A percentile compares a stretch with the other conserved stretches of the same genome.
These are phyloP conservation scores for Tachycineta bicolor DNA, from an alignment of 2,113 vertebrate species.

Conservation along the genomic window DNA sequence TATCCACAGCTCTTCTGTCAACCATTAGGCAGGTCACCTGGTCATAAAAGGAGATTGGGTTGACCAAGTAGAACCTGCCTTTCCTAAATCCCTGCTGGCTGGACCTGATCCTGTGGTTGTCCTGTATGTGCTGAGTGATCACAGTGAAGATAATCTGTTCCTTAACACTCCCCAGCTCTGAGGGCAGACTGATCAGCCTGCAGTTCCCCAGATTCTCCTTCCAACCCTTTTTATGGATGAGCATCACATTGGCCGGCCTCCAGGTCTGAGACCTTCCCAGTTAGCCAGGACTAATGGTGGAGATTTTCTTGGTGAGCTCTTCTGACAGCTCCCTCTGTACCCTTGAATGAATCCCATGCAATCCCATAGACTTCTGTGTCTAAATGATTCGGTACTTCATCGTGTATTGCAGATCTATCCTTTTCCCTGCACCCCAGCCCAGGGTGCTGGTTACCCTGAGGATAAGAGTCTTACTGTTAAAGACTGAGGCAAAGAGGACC, in stretches of 20 bases:
- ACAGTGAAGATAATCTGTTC: background rate
- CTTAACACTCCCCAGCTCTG: background rate
- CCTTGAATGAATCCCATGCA: background rate
- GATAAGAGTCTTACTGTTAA: background rate
- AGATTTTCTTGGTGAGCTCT: background rate
- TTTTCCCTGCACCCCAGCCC: background rate
- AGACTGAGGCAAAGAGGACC: background rate
- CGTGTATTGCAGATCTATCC: background rate
- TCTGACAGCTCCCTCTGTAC: background rate
- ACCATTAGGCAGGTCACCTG: background rate
- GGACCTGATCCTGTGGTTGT: background rate
- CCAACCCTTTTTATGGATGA: rapidly evolving
- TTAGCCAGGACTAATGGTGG: background rate
- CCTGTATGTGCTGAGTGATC: background rate
- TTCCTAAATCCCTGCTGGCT: background rate
- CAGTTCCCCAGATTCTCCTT: background rate
- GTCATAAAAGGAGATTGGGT: background rate
- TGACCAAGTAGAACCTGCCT: background rate
- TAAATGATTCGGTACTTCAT: background rate
- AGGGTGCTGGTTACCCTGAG: background rate
- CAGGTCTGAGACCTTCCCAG: background rate
- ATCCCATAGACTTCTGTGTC: background rate
- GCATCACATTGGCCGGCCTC: background rate
- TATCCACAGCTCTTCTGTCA: background rate
- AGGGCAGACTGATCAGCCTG: background rate